Percentiles rank a stretch among this genome's conserved stretches.
phyloP scores from a whole-genome alignment of 1,140 invertebrate genomes.

The Halotydeus destructor region DNA sequence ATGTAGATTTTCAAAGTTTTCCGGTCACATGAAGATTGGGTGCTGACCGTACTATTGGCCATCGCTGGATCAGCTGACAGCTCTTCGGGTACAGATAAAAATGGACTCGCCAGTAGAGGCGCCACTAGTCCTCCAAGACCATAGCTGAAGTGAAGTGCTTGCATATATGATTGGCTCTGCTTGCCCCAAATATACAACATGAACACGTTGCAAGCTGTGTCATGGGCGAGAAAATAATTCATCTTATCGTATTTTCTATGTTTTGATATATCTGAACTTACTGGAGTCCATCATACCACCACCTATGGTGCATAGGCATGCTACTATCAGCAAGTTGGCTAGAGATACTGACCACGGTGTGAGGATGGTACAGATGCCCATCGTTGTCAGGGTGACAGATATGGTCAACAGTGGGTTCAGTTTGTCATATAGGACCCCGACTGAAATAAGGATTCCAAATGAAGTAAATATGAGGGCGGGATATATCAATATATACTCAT shows the following conservation, averaged over 20 bases:
- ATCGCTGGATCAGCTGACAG: neutral
- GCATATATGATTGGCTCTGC: neutral
- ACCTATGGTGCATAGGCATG: constrained; percentile 21
- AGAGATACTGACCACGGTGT: neutral
- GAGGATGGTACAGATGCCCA: neutral
- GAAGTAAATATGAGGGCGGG: too few species aligned
- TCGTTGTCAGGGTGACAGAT: neutral
- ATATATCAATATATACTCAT: too few species aligned
- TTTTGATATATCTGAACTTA: too few species aligned
- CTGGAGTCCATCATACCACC: constrained; percentile 16
- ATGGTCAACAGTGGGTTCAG: neutral
- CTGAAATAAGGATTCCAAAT: too few species aligned
- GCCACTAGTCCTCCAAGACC: neutral
- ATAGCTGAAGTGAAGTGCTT: neutral
- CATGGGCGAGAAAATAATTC: too few species aligned
- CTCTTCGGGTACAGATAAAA: constrained; percentile 22
- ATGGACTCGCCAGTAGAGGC: neutral
- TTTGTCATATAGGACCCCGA: neutral
- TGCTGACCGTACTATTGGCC: too few species aligned
- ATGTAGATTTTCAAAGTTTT: neutral
- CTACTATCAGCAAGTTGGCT: neutral
- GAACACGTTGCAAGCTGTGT: constrained; percentile 26
- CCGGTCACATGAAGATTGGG: too few species aligned
- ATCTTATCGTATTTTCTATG: too few species aligned
- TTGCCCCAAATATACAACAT: neutral